phyloP scores from a whole-genome alignment of 2,888 invertebrate species.

The Aphodius sticticus region DNA sequence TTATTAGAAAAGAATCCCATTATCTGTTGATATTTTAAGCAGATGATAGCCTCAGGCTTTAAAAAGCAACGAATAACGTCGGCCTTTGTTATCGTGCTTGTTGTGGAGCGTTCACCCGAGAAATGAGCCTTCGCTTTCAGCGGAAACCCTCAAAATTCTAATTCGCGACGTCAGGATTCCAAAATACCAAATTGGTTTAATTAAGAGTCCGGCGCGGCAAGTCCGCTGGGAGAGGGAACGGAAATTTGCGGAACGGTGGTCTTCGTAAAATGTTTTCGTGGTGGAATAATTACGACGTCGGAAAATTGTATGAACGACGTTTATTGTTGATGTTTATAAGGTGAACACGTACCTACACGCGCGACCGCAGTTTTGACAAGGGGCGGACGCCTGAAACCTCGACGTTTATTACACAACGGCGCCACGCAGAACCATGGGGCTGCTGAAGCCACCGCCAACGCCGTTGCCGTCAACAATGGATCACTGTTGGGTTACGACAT shows the following conservation, averaged over 20 bases:
- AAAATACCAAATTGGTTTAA: background rate
- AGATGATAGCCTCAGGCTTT: no score
- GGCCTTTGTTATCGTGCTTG: background rate
- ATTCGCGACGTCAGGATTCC: background rate
- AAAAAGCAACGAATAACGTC: no score
- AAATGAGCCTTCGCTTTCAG: background rate
- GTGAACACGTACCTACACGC: background rate
- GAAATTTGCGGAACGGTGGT: background rate
- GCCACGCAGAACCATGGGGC: background rate
- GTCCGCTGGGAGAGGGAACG: background rate
- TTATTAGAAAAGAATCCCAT: no score
- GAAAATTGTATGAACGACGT: background rate
- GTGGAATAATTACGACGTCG: background rate
- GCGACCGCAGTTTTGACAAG: background rate
- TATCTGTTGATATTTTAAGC: no score
- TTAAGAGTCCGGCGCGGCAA: background rate
- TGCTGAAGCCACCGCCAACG: background rate
- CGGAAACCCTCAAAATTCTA: background rate
- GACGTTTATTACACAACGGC: background rate
- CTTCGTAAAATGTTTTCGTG: background rate
- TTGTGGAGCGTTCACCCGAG: background rate
- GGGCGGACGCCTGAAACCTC: conserved; percentile 4
- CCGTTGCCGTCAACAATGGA: background rate
- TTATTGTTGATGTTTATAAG: conserved; percentile 4
- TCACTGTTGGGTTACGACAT: background rate